A percentile compares a stretch with the other conserved stretches of the same genome.
Evolutionary conservation across 2,113 vertebrate genomes (phyloP).

Genomic region (Rhombomys opimus): DNA sequence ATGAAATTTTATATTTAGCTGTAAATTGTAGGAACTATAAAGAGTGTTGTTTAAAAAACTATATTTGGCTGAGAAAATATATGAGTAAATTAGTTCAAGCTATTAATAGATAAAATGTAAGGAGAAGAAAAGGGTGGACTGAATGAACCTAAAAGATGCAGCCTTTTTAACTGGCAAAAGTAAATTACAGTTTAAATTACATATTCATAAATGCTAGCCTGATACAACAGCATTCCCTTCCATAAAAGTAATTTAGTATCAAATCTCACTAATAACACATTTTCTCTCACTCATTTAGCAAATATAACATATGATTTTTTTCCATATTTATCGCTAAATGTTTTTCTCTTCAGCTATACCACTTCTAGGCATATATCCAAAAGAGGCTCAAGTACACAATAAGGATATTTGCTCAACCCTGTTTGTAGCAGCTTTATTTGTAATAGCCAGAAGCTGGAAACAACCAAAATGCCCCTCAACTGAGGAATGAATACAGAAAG

Average conservation of each 20-base stretch:
- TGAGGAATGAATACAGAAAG: too few relatives aligned
- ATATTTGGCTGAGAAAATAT: background rate
- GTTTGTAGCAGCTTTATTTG: too few relatives aligned
- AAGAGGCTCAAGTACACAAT: too few relatives aligned
- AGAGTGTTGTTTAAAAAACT: too few relatives aligned
- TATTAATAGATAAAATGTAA: background rate
- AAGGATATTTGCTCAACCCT: too few relatives aligned
- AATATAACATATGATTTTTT: background rate
- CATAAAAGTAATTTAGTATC: background rate
- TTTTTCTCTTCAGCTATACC: background rate
- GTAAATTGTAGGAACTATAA: background rate
- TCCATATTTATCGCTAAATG: background rate
- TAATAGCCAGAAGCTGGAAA: too few relatives aligned
- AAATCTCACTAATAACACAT: constrained; percentile 10
- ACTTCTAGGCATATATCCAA: too few relatives aligned
- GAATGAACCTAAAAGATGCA: background rate
- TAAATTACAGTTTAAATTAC: background rate
- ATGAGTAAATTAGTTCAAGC: background rate
- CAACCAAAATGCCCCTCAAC: too few relatives aligned
- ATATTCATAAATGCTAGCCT: background rate
- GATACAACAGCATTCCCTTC: background rate
- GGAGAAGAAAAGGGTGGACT: background rate
- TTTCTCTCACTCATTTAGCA: background rate
- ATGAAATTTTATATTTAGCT: background rate
- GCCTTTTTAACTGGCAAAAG: background rate